Percentiles rank a stretch among this genome's conserved stretches.
These are phyloP conservation scores for Pseudomyrmex dendroicus DNA, from an alignment of 1,140 invertebrate species.

Conservation along the genomic window DNA sequence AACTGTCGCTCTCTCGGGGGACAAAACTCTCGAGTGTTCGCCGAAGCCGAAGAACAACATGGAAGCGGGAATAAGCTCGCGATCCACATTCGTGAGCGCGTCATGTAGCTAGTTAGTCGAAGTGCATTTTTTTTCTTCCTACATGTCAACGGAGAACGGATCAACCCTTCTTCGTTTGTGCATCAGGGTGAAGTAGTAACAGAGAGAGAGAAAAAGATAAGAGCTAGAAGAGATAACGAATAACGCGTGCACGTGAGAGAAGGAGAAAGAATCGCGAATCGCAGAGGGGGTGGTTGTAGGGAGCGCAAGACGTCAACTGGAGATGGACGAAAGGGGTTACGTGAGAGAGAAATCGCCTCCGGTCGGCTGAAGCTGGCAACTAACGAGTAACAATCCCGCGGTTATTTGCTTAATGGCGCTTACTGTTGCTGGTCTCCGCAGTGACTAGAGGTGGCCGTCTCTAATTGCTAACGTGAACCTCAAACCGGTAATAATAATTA, in stretches of 20 bases:
- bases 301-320: conserved; percentile 25
- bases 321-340: conserved; percentile 35
- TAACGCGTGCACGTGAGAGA: conserved; percentile 4
- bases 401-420: conserved; percentile 78
- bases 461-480: conserved; percentile 77
- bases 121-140: conserved; percentile 44
- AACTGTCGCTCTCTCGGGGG: conserved; percentile 51
- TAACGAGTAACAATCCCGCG: conserved; percentile 69
- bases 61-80: conserved; percentile 51
- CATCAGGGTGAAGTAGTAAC: background rate
- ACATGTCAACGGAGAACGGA: conserved; percentile 7
- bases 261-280: conserved; percentile 26
- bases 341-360: conserved; percentile 6
- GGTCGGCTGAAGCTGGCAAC: conserved; percentile 53
- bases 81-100: conserved; percentile 42
- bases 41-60: conserved; percentile 51
- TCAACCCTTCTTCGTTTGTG: conserved; percentile 41
- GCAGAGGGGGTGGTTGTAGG: background rate
- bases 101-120: conserved; percentile 50
- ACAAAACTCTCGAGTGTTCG: conserved; percentile 39
- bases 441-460: conserved; percentile 71
- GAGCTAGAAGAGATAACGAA: conserved; percentile 1
- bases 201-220: conserved; percentile 3
- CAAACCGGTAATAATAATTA: conserved; percentile 72
- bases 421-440: conserved; percentile 70